phyloP scores from a whole-genome alignment of 1,140 invertebrate genomes.

The Drosophila sp. region DNA sequence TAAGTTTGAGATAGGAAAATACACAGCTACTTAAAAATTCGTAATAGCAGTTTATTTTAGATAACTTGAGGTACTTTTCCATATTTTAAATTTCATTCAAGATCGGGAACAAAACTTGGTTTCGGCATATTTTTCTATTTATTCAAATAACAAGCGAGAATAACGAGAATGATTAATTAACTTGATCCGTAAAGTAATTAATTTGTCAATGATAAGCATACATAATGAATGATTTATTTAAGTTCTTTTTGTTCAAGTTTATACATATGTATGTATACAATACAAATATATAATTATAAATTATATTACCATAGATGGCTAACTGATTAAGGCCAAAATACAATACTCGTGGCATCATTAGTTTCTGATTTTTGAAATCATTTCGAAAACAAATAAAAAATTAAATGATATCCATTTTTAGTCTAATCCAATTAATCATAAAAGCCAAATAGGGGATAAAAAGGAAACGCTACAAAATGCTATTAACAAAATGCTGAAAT shows the following conservation, averaged over 20 bases:
- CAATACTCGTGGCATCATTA: slow-evolving; percentile 28
- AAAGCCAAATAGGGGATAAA: slow-evolving; percentile 57
- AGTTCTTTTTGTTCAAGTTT: background rate
- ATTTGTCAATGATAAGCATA: background rate
- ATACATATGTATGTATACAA: background rate
- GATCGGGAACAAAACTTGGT: too few species aligned
- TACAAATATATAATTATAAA: background rate
- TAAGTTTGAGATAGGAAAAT: too few species aligned
- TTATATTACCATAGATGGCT: background rate
- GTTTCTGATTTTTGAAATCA: slow-evolving; percentile 5
- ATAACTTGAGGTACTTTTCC: too few species aligned
- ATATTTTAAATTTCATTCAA: too few species aligned
- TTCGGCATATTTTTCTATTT: too few species aligned
- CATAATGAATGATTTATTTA: background rate
- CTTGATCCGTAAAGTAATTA: background rate
- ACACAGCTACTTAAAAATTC: too few species aligned
- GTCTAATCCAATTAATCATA: slow-evolving; percentile 72
- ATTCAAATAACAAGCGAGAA: too few species aligned
- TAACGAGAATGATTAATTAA: background rate
- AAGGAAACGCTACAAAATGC: slow-evolving; percentile 51
- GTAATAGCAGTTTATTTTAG: too few species aligned
- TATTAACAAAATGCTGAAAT: slow-evolving; percentile 60
- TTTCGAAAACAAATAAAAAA: slow-evolving; percentile 40
- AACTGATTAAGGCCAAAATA: slow-evolving; percentile 6
- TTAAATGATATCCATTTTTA: slow-evolving; percentile 39